Conservation (phyloP, 2,888 invertebrate species). For the Timema cristinae region DNA sequence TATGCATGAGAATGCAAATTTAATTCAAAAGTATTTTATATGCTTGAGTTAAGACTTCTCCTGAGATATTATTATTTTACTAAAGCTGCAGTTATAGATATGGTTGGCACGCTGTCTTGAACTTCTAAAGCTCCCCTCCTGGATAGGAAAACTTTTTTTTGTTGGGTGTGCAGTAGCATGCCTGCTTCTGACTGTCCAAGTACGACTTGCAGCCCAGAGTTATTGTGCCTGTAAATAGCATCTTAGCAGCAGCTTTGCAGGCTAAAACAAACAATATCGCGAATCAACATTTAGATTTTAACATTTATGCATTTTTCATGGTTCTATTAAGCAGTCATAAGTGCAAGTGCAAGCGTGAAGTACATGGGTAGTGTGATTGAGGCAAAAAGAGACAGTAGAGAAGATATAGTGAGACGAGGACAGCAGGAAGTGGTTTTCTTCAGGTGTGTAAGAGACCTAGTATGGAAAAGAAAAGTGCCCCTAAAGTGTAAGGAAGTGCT, state of each 20-base stretch:
- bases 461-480: too few relatives aligned
- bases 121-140: conserved; percentile 15
- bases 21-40: too few relatives aligned
- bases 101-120: too few relatives aligned
- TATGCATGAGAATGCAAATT: too few relatives aligned
- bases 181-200: conserved; percentile 74
- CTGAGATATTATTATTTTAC: too few relatives aligned
- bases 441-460: too few relatives aligned
- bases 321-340: not conserved
- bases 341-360: not conserved
- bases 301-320: not conserved
- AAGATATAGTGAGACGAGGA: too few relatives aligned
- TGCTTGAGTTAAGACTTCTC: too few relatives aligned
- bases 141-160: conserved; percentile 42
- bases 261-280: conserved; percentile 50
- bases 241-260: conserved; percentile 81
- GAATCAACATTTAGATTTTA: not conserved
- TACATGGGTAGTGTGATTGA: not conserved
- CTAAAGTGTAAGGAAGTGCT: too few relatives aligned
- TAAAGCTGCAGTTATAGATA: too few relatives aligned
- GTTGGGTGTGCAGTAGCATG: conserved; percentile 68
- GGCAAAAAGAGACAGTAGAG: not conserved
- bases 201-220: conserved; percentile 85
- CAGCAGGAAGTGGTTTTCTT: too few relatives aligned
- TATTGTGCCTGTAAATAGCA: conserved; percentile 79